Evolutionary conservation across 2,113 vertebrate species (phyloP).

Genomic region (Rhizomys pruinosus): DNA sequence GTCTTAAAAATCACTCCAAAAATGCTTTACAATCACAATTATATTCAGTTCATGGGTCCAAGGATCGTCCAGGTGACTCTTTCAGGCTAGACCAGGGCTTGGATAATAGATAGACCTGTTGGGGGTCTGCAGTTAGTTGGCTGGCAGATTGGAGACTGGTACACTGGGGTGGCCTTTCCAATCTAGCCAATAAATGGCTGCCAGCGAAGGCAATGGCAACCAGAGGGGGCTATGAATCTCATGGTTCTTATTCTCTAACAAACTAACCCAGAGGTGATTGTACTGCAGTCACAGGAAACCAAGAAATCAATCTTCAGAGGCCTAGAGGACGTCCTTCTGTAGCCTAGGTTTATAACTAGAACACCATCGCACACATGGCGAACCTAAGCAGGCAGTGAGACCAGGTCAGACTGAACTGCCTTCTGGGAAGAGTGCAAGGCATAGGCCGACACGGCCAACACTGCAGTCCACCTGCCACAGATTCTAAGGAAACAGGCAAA

Average conservation of each 20-base stretch:
- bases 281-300: not conserved
- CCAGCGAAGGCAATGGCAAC: not conserved
- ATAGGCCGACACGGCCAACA: not conserved
- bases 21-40: not conserved
- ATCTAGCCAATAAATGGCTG: not conserved
- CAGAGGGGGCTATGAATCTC: not conserved
- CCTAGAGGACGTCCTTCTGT: not conserved
- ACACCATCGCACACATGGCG: accelerated
- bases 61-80: not conserved
- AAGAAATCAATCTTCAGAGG: not conserved
- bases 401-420: not conserved
- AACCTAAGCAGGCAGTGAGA: not conserved
- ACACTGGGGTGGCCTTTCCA: not conserved
- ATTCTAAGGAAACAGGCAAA: not conserved
- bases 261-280: not conserved
- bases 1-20: not conserved
- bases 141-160: not conserved
- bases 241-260: not conserved
- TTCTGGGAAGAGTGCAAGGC: not conserved
- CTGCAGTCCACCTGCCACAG: not conserved
- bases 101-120: not conserved
- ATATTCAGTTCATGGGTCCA: not conserved
- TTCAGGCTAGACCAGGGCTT: not conserved
- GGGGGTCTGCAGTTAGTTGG: not conserved
- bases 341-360: not conserved